Conservation (phyloP, 2,113 vertebrate species). For the Anolis carolinensis region DNA sequence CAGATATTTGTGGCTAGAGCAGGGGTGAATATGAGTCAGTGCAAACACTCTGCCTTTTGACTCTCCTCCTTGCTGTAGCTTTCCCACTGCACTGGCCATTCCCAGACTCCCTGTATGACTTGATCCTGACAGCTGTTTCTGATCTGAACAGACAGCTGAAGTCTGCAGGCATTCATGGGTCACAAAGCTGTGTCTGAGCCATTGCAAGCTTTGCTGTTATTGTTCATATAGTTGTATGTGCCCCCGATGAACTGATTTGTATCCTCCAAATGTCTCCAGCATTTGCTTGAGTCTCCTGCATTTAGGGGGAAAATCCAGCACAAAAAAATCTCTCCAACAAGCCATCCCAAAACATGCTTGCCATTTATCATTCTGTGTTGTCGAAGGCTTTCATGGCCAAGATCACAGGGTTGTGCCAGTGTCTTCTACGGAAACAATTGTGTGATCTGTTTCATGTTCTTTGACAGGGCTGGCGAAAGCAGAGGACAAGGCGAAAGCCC, state of each 20-base stretch:
- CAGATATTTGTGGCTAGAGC: neutral
- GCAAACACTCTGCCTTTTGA: neutral
- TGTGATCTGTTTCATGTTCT: neutral
- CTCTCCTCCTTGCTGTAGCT: neutral
- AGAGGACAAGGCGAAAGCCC: slow-evolving; percentile 92
- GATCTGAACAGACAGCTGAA: neutral
- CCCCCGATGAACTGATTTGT: too few species aligned
- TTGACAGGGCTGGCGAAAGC: slow-evolving; percentile 89
- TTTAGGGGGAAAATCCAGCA: too few species aligned
- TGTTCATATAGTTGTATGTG: too few species aligned
- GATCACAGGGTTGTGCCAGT: too few species aligned
- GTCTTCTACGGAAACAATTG: too few species aligned
- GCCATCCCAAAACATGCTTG: too few species aligned
- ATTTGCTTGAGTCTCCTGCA: too few species aligned
- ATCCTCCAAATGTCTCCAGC: too few species aligned
- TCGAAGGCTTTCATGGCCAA: too few species aligned
- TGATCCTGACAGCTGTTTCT: neutral
- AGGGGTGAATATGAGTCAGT: neutral
- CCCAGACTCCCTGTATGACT: neutral
- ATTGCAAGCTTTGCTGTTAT: neutral
- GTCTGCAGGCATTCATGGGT: neutral
- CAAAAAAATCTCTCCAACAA: too few species aligned
- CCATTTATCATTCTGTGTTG: too few species aligned
- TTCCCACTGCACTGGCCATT: neutral
- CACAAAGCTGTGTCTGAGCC: neutral